Base-by-base conservation (phyloP, 2,888 invertebrate genomes). In the Frankliniella intonsa region DNA sequence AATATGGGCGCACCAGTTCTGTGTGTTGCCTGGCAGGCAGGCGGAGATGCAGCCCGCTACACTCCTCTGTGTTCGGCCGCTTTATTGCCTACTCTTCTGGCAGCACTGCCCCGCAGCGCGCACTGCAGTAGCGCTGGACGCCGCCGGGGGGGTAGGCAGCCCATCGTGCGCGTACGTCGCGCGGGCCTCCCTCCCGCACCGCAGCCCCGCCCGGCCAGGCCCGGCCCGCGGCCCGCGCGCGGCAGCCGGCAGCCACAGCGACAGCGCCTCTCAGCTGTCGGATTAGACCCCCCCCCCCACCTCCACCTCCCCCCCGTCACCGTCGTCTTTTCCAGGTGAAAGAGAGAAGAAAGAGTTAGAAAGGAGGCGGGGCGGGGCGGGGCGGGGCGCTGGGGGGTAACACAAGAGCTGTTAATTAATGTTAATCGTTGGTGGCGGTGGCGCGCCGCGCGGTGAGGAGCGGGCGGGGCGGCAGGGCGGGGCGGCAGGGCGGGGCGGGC, bases 301-400 rank as follows among this genome's bases (percentile, higher is more conserved):
- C 38, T 38, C 5, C 38, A 3, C 38, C 38, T 38, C 38, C 5
- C 5, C 38, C 38, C 38, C 38, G 38, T 38, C 38, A 3, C 5
- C 38, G 38, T 38, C 38, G 38, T 38, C 38, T 38, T 38, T 38
- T 38, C 38, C 38, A 19, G 19, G 55, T 19, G 55, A 55, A 19
- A 55, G 55, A 55, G 55, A 55, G 55, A 69, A 55, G 55, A 69
- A 22, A 69, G 69, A 69, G 69, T n/a, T 19, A 69, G 69, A 69
- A 22, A 69, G 38, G 69, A 69, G 69, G 22, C n/a, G n/a, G 69
- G 22, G 22, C n/a, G 69, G 22, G 25, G 25, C 25, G 12, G 25
- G 25, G 69, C 11, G 25, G 69, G 14, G 62, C 11, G 62, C n/a
- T n/a, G n/a, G n/a, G n/a, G 3, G 62, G n/a, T 17, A 17, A 17